Evolutionary conservation across 2,113 vertebrate species (phyloP), one percentile per base, ranked within the genome.

Genomic region (Prunella fulvescens): DNA sequence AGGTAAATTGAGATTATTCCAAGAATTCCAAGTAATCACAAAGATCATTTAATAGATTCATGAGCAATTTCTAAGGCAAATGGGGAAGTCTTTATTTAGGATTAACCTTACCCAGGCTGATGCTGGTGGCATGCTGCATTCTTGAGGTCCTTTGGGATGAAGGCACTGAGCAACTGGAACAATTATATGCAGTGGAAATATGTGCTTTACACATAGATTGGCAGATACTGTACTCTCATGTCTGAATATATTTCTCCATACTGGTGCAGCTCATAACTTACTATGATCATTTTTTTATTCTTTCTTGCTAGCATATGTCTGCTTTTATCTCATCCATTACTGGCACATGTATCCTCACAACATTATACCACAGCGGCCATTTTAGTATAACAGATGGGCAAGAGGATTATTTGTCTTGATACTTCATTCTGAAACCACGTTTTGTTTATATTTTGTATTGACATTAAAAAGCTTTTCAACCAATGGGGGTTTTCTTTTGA

Each of bases 371-470:
- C 19, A 54, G 84, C 35, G 5, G 64, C 82, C 92, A 95, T 97
- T 96, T 93, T 90, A 54, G 47, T 81, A 14, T 86, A 97, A 97
- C 97, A 98, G 97, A 98, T 98, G 97, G 96, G 77, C 91, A 92
- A 93, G 77, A 94, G 76, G 64, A 95, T 96, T 95, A 96, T 97
- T 96, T 94, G 90, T 91, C 90, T 60, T 78, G 80, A 33, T 93
- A 90, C 62, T 97, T 91, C 92, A 90, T 91, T 95, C 96, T 96
- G 53, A 97, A 94, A 94, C 74, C 91, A 77, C 31, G 5, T 92
- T 97, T 96, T 97, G 97, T 97, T 97, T 97, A 92, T 96, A 88
- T 96, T 97, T 96, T 96, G 92, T 96, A 92, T 97, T 97, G 97
- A 97, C 94, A 95, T 96, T 97, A 87, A 92, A 87, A 92, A 96